Base-by-base conservation (phyloP, 2,113 vertebrate species). In the Coreoperca whiteheadi region DNA sequence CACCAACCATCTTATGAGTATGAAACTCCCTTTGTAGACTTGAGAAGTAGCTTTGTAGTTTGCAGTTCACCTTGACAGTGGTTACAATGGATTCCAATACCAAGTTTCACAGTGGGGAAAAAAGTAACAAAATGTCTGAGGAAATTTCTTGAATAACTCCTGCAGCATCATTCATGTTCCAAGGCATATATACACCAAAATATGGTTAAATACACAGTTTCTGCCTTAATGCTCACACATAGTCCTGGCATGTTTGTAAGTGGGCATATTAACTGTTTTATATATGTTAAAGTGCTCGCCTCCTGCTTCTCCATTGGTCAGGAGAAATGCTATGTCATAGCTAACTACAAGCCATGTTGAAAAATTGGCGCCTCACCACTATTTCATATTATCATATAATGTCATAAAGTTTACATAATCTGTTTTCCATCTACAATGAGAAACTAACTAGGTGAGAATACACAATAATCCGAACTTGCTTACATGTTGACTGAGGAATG, bases 1-100 rank as follows among this genome's bases (percentile, higher is more conserved):
- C 66, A 69, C 51, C 69, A 48, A 65, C 32, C 20, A 65, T 79
- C 21, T 57, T 74, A 63, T 74, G 37, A 70, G 65, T 48, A 63
- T 57, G 7, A 81, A 61, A 74, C 48, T 65, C 39, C 23, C 53
- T 82, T 43, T 73, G 64, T 7, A 30, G 43, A 70, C 21, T 59
- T 78, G 23, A 67, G 65, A 71, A 61, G 32, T 34, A 46, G 43
- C 63, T 71, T 9, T 30, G 25, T 73, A 23, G 41, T 75, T 53
- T 61, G 69, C 25, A 6, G 51, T 77, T 70, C 68, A 7, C n/a
- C 21, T 59, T 16, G 12, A 53, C 67, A 63, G 60, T 34, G 60
- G 37, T 48, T 60, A n/a, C 23, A 61, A 37, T 39, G 34, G 14
- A 67, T 43, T 53, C 18, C 6, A 73, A 23, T 69, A 67, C 32